Conservation (phyloP, 1,140 invertebrate species). For the Eciton burchellii region DNA sequence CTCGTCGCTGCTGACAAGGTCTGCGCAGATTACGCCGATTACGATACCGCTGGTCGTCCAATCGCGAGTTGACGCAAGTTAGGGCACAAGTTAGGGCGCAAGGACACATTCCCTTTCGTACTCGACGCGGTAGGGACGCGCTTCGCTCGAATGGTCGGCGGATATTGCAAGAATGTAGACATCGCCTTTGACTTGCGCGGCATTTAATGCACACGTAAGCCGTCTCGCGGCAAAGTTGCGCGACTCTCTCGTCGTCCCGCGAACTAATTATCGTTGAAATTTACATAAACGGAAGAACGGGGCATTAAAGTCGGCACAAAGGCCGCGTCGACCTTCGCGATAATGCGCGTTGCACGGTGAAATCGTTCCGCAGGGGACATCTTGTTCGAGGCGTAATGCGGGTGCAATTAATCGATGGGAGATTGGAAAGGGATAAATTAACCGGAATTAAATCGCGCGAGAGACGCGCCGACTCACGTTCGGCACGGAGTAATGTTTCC, state of each 20-base stretch:
- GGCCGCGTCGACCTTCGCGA: constrained; percentile 25
- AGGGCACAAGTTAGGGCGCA: not conserved
- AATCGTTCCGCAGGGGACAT: constrained; percentile 1
- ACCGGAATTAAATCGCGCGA: not conserved
- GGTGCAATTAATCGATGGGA: constrained; percentile 7
- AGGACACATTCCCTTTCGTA: constrained; percentile 15
- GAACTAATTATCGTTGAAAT: constrained; percentile 55
- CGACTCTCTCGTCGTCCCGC: constrained; percentile 29
- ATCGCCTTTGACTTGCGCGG: constrained; percentile 42
- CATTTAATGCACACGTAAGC: constrained; percentile 54
- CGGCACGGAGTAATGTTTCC: not conserved
- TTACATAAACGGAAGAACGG: constrained; percentile 45
- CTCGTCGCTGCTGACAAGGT: not conserved
- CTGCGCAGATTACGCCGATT: not conserved
- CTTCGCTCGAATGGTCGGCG: constrained; percentile 34
- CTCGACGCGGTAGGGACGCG: constrained; percentile 1
- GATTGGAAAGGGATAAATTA: constrained; percentile 1
- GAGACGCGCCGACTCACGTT: not conserved
- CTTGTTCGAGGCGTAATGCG: not conserved
- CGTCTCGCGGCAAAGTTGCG: constrained; percentile 3
- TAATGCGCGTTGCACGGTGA: constrained; percentile 16
- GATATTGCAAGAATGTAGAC: constrained; percentile 54
- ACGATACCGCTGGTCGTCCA: not conserved
- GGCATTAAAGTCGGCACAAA: constrained; percentile 52
- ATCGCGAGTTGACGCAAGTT: not conserved